Evolutionary conservation across 2,797 vertebrate species (phyloP), one percentile per base, ranked within the genome.

Genomic region (Astyanax mexicanus): DNA sequence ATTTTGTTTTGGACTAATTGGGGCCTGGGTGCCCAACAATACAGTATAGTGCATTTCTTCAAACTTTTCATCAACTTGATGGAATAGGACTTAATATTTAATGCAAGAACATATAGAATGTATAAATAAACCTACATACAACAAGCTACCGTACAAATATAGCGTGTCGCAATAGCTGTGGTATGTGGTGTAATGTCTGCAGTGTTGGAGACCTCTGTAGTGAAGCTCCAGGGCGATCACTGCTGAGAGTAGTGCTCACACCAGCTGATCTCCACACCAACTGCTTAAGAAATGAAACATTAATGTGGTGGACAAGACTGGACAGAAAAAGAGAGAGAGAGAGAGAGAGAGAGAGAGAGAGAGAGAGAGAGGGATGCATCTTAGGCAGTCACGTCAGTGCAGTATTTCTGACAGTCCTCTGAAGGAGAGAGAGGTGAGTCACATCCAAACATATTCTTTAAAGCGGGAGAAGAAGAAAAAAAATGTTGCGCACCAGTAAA

Each of bases 281-380:
- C 54, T 71, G 61, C 67, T 69, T 49, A 58, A n/a, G 25, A 49
- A 71, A 80, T 75, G 21, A 75, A 70, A 71, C 61, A 58, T 80
- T 75, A 75, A 72, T 60, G 62, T 62, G 25, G 72, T 15, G 66
- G 25, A 32, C 11, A 15, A 32, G 60, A 29, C 29, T 25, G 27
- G n/a, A 29, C 17, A 49, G 42, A 45, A 29, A 7, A 27, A 44
- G 29, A 57, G 29, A 32, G 29, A 32, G 29, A 44, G 29, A 57
- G 29, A 32, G 29, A 32, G 29, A 25, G 44, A 65, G 9, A 66
- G n/a, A 66, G 52, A 17, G 37, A 64, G 66, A 12, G n/a, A 69
- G 49, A 42, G 11, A 27, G 45, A 66, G 10, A 67, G n/a, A 66
- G 54, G 17, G 37, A 64, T 37, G 15, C 47, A 47, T 57, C 40